Conservation (phyloP, 2,888 invertebrate genomes). For the Chloromyia formosa region DNA sequence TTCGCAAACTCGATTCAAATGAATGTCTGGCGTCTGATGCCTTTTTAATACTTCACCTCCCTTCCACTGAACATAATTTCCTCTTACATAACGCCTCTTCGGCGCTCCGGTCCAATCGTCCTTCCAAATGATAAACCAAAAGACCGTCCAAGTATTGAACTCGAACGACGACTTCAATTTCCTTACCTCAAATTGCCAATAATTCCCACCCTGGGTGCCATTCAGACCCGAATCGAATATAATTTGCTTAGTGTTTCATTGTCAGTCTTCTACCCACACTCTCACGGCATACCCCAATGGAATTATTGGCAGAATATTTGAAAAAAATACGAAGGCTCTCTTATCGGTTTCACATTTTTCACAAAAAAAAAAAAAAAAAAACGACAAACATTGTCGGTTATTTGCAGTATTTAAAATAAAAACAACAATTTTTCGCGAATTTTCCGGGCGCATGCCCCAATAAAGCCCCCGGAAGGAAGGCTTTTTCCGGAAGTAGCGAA, state of each 20-base stretch:
- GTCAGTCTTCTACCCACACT: neutral
- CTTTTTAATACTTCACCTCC: neutral
- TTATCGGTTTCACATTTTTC: slow-evolving; percentile 21
- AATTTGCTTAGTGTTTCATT: too few species aligned
- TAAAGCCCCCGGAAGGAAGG: neutral
- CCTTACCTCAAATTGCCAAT: slow-evolving; percentile 44
- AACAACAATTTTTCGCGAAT: neutral
- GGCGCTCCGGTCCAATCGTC: neutral
- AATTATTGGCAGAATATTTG: too few species aligned
- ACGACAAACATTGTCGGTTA: neutral
- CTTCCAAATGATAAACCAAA: slow-evolving; percentile 10
- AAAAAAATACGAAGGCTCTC: too few species aligned
- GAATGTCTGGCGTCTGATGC: slow-evolving; percentile 33
- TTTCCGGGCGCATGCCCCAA: slow-evolving; percentile 21
- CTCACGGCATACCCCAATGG: too few species aligned
- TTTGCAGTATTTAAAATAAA: slow-evolving; percentile 2
- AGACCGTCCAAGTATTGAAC: slow-evolving; percentile 3
- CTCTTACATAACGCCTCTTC: neutral
- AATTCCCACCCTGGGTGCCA: slow-evolving; percentile 26
- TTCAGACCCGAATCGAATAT: neutral
- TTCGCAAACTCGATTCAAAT: slow-evolving; percentile 19
- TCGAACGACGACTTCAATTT: slow-evolving; percentile 36
- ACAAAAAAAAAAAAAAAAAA: neutral
- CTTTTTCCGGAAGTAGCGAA: slow-evolving; percentile 13
- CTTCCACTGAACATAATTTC: neutral